Percentiles rank a stretch among this genome's conserved stretches.
Conservation (phyloP, 2,797 vertebrate genomes). For the Epinephelus coioides region DNA sequence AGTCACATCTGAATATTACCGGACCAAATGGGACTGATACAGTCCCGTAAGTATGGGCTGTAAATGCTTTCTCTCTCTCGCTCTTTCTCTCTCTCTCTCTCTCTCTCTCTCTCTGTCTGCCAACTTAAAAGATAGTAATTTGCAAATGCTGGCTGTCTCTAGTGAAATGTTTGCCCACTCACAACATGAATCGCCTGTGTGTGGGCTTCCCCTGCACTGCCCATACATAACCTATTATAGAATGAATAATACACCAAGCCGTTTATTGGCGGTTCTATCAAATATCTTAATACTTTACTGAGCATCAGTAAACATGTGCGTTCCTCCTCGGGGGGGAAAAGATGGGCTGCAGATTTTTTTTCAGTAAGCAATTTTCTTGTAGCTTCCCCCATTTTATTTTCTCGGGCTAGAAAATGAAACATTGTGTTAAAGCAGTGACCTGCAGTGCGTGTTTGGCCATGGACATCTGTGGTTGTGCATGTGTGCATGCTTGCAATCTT, state of each 20-base stretch:
- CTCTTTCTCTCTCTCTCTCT: too few relatives aligned
- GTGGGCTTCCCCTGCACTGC: conserved; percentile 68
- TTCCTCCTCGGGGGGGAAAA: conserved; percentile 6
- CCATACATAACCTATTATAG: conserved; percentile 62
- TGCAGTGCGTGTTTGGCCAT: conserved; percentile 7
- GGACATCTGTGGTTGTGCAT: conserved; percentile 5
- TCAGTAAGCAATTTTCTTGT: conserved; percentile 26
- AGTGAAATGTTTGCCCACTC: conserved; percentile 74
- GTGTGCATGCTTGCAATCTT: conserved; percentile 5
- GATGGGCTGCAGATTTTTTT: neutral
- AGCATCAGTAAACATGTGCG: conserved; percentile 29
- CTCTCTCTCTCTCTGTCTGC: conserved; percentile 46
- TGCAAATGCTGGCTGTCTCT: conserved; percentile 72
- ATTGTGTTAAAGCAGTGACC: neutral
- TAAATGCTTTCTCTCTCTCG: conserved; percentile 50
- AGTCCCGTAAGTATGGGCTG: conserved; percentile 58
- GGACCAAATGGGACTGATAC: conserved; percentile 57
- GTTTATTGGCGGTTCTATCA: conserved; percentile 32
- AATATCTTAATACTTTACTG: conserved; percentile 51
- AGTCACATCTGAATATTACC: conserved; percentile 64
- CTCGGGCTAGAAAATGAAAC: conserved; percentile 18
- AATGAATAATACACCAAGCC: conserved; percentile 41
- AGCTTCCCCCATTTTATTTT: conserved; percentile 17
- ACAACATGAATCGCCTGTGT: conserved; percentile 70
- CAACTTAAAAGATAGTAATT: conserved; percentile 78